Evolutionary conservation across 1,140 invertebrate genomes (phyloP).

Genomic region (Physella acuta): DNA sequence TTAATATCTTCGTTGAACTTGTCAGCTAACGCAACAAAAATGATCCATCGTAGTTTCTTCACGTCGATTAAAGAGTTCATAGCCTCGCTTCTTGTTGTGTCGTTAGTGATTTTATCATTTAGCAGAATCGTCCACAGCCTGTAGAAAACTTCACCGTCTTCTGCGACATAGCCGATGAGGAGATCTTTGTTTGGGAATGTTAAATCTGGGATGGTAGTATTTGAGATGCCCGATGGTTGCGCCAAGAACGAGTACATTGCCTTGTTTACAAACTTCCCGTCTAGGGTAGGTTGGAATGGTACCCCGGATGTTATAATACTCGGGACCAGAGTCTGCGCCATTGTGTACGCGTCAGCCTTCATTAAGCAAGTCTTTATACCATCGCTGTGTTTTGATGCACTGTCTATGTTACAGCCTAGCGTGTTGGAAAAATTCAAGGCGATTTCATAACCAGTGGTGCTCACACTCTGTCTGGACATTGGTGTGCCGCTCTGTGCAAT

Average conservation of each 20-base stretch:
- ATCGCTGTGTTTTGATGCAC: not conserved
- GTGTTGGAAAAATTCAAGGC: not conserved
- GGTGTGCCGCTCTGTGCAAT: constrained; percentile 10
- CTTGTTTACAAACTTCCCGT: not conserved
- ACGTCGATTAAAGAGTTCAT: not conserved
- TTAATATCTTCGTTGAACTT: not conserved
- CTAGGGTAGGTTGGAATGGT: not conserved
- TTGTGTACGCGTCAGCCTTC: not conserved
- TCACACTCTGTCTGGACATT: not conserved
- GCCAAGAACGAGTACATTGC: not conserved
- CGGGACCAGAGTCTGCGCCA: not conserved
- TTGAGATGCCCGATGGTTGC: not conserved
- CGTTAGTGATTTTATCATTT: not conserved
- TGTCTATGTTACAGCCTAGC: not conserved
- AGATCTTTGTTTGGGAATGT: not conserved
- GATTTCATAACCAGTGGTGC: not conserved
- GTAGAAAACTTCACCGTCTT: not conserved
- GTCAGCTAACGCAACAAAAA: not conserved
- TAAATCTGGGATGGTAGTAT: not conserved
- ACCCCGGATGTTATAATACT: not conserved
- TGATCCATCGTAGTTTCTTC: not conserved
- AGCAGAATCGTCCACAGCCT: not conserved
- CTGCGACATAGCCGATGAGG: not conserved
- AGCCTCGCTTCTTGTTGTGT: not conserved
- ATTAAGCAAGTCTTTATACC: constrained; percentile 11